Conservation (phyloP, 2,888 invertebrate species). For the Tetragnatha montana region DNA sequence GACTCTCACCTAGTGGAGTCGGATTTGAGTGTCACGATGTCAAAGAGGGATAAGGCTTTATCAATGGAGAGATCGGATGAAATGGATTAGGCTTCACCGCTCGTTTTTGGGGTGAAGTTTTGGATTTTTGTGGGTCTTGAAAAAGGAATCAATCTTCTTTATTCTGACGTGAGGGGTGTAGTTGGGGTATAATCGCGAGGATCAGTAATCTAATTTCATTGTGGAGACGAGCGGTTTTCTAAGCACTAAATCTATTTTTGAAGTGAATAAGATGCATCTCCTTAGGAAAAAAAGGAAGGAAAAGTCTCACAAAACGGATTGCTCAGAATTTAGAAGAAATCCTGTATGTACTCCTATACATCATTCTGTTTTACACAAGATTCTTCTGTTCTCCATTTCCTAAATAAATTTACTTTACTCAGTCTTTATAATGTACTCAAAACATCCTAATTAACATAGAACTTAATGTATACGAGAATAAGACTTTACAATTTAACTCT, state of each 20-base stretch:
- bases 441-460: too few species aligned
- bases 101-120: not conserved
- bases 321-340: too few species aligned
- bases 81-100: conserved; percentile 15
- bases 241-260: not conserved
- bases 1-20: not conserved
- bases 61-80: conserved; percentile 2
- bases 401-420: too few species aligned
- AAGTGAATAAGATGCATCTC: too few species aligned
- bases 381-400: too few species aligned
- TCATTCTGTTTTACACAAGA: too few species aligned
- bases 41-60: not conserved
- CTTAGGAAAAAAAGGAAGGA: too few species aligned
- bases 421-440: too few species aligned
- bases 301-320: too few species aligned
- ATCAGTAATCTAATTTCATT: not conserved
- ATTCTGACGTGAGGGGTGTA: not conserved
- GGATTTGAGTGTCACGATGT: conserved; percentile 16
- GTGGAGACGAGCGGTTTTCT: not conserved
- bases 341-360: too few species aligned
- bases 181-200: not conserved
- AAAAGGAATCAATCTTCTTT: not conserved
- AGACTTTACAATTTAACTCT: too few species aligned
- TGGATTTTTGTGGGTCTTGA: not conserved
- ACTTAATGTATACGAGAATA: too few species aligned